Base-by-base conservation (phyloP, 2,113 vertebrate genomes). In the Otis tarda region DNA sequence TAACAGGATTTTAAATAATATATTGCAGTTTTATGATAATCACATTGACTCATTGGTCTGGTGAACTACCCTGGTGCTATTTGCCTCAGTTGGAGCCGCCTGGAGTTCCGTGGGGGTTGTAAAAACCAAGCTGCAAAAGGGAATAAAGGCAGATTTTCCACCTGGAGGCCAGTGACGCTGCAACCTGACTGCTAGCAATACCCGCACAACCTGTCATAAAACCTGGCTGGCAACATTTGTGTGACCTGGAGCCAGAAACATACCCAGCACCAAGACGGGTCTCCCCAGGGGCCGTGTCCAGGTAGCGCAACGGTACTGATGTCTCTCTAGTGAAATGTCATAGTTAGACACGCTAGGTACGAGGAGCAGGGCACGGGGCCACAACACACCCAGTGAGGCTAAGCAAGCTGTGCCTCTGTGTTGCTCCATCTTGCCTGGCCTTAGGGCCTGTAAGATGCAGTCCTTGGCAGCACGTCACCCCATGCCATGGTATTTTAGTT, bases 341-440 rank as follows among this genome's bases (percentile, higher is more conserved):
- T 70, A 50, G n/a, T 30, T 45, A 55, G 87, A 15, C 31, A 49
- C 12, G 28, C 4, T n/a, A 56, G 30, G 28, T 37, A 5, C 15
- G 43, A 87, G 43, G 30, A 91, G 35, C 35, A 89, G 33, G 37
- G 12, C 28, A 6, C 2, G n/a, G 1, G 10, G 8, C 43, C 35
- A 14, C 57, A 50, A 56, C 63, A 19, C 30, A 47, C 10, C 12
- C 20, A 3, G 12, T 2, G 65, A 31, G 4, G 35, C 56, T 28
- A 30, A 33, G 30, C 21, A 12, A 57, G 49, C 49, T 69, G 0
- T 37, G 25, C 9, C 49, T 63, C 64, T 3, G 0, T 31, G 39
- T 8, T 8, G 13, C 71, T 63, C 79, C 49, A 25, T 15, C 1
- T 0, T 50, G 17, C 22, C 55, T 3, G 0, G 12, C 11, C 49